Conservation (phyloP, 2,113 vertebrate species). For the Phocoena phocoena region DNA sequence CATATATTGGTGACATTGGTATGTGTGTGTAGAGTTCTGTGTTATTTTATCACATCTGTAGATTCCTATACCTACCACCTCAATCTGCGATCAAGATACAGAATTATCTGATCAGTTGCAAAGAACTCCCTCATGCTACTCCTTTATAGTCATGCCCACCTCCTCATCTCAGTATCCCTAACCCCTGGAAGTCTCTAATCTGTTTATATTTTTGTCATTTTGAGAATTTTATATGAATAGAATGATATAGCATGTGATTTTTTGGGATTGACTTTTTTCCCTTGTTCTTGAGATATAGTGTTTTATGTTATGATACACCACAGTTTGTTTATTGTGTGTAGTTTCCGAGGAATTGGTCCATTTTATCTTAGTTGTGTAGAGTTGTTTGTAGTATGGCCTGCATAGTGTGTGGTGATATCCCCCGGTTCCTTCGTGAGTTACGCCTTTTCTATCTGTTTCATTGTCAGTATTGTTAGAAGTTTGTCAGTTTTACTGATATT, state of each 20-base stretch:
- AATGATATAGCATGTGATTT: neutral
- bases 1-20: neutral
- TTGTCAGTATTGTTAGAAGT: neutral
- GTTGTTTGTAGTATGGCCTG: neutral
- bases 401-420: neutral
- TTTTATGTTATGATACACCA: neutral
- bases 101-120: neutral
- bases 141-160: neutral
- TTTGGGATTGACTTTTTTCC: neutral
- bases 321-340: neutral
- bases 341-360: neutral
- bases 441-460: neutral
- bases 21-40: neutral
- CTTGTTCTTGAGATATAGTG: neutral
- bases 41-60: neutral
- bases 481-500: slow-evolving; percentile 1
- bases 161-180: neutral
- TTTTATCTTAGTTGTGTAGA: neutral
- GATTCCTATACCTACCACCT: neutral
- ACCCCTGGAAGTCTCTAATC: neutral
- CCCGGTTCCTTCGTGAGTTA: neutral
- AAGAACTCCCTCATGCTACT: neutral
- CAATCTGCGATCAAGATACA: neutral
- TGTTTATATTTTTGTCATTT: neutral
- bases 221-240: neutral